phyloP scores from a whole-genome alignment of 2,888 invertebrate genomes.

The Caenorhabditis virilis region DNA sequence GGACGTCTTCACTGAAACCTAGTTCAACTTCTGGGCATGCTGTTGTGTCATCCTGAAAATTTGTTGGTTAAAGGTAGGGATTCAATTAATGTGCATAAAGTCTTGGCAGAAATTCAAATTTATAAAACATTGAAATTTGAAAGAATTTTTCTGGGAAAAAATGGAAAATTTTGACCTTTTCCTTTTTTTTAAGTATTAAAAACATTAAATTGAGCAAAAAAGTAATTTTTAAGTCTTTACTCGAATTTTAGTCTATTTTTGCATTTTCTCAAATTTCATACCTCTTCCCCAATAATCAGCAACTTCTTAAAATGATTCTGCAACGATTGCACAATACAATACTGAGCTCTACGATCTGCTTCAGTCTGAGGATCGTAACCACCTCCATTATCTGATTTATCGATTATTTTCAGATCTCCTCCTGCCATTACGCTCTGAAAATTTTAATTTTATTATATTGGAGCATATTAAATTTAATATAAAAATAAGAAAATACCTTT shows the following conservation, averaged over 20 bases:
- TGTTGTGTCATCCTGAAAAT: slow-evolving; percentile 71
- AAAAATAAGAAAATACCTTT: slow-evolving; percentile 52
- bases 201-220: too few relatives aligned
- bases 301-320: slow-evolving; percentile 82
- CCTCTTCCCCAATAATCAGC: slow-evolving; percentile 86
- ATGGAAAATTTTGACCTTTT: too few relatives aligned
- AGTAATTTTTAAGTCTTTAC: too few relatives aligned
- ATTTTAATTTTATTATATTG: background rate
- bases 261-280: too few relatives aligned
- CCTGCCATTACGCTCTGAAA: slow-evolving; percentile 55
- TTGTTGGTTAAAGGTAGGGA: too few relatives aligned
- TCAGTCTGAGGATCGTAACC: slow-evolving; percentile 82
- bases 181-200: too few relatives aligned
- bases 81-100: too few relatives aligned
- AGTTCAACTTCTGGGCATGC: slow-evolving; percentile 81
- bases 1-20: slow-evolving; percentile 77
- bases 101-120: too few relatives aligned
- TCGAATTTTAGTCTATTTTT: too few relatives aligned
- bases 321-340: slow-evolving; percentile 87
- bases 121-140: too few relatives aligned
- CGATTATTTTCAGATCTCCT: slow-evolving; percentile 70
- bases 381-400: slow-evolving; percentile 75
- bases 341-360: slow-evolving; percentile 92
- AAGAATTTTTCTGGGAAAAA: too few relatives aligned
- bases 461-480: too few relatives aligned